Evolutionary conservation across 2,797 vertebrate genomes (phyloP).

Genomic region (Microctenopoma stevenorrisi): DNA sequence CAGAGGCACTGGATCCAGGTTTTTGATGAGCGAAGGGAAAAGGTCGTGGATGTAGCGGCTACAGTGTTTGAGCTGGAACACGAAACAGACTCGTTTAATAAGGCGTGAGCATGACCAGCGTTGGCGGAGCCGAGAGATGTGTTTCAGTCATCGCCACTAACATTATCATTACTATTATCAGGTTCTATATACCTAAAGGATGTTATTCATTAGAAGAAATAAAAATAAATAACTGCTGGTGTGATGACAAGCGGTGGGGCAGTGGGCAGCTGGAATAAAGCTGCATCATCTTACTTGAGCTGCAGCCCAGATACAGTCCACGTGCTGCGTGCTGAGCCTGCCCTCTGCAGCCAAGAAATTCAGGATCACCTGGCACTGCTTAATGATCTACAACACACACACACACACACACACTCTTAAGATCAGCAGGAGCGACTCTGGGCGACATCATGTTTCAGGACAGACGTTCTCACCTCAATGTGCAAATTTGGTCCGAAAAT

Average conservation of each 20-base stretch:
- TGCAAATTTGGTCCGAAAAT: slow-evolving; percentile 97
- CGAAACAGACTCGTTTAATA: background rate
- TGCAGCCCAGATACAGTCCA: slow-evolving; percentile 99
- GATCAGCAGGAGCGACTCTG: too few relatives aligned
- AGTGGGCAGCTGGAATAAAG: background rate
- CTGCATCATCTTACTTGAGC: slow-evolving; percentile 87
- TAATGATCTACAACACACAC: slow-evolving; percentile 94
- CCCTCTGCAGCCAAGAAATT: slow-evolving; percentile 99
- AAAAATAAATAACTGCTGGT: too few relatives aligned
- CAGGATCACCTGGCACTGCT: slow-evolving; percentile 99
- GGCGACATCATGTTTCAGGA: too few relatives aligned
- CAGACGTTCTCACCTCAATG: slow-evolving; percentile 89
- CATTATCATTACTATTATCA: too few relatives aligned
- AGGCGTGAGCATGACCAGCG: too few relatives aligned
- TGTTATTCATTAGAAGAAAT: too few relatives aligned
- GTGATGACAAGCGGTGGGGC: background rate
- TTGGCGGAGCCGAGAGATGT: too few relatives aligned
- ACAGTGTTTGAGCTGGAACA: slow-evolving; percentile 93
- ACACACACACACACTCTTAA: slow-evolving; percentile 25
- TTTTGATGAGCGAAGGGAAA: slow-evolving; percentile 98
- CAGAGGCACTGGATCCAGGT: slow-evolving; percentile 98
- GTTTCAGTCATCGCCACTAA: too few relatives aligned
- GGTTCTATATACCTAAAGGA: too few relatives aligned
- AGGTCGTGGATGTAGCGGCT: slow-evolving; percentile 99
- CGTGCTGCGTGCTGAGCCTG: slow-evolving; percentile 95